Conservation (phyloP, 2,797 vertebrate species). For the Echiichthys vipera region DNA sequence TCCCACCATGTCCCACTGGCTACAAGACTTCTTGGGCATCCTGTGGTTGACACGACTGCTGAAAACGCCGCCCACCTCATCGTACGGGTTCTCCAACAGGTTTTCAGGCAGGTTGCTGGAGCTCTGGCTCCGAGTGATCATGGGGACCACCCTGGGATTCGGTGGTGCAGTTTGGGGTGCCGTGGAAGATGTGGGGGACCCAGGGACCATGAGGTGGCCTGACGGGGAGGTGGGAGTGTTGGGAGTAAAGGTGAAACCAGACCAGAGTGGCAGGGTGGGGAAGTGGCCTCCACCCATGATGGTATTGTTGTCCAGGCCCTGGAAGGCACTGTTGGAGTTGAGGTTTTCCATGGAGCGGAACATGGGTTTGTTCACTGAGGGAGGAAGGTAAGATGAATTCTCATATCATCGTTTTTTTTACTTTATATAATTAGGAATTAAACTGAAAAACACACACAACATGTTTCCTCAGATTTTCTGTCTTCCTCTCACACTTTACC, state of each 20-base stretch:
- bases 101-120: conserved; percentile 84
- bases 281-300: conserved; percentile 44
- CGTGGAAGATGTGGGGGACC: conserved; percentile 15
- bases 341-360: conserved; percentile 88
- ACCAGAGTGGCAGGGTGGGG: conserved; percentile 57
- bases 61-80: conserved; percentile 68
- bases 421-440: background rate
- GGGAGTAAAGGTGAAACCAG: conserved; percentile 58
- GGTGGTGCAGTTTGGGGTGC: conserved; percentile 5
- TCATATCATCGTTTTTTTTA: background rate
- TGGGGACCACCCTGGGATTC: conserved; percentile 69
- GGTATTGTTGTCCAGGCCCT: conserved; percentile 40
- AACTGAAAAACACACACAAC: background rate
- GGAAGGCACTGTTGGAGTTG: conserved; percentile 79
- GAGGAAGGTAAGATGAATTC: background rate
- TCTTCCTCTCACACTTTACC: conserved; percentile 52
- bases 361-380: conserved; percentile 78
- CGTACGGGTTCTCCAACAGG: conserved; percentile 82
- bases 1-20: conserved; percentile 84
- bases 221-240: conserved; percentile 56
- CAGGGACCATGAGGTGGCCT: conserved; percentile 68
- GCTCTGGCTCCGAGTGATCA: conserved; percentile 85
- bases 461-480: background rate
- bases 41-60: conserved; percentile 42
- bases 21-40: conserved; percentile 79